A percentile compares a stretch with the other conserved stretches of the same genome.
Conservation (phyloP, 2,797 vertebrate species). For the Dryobates pubescens region DNA sequence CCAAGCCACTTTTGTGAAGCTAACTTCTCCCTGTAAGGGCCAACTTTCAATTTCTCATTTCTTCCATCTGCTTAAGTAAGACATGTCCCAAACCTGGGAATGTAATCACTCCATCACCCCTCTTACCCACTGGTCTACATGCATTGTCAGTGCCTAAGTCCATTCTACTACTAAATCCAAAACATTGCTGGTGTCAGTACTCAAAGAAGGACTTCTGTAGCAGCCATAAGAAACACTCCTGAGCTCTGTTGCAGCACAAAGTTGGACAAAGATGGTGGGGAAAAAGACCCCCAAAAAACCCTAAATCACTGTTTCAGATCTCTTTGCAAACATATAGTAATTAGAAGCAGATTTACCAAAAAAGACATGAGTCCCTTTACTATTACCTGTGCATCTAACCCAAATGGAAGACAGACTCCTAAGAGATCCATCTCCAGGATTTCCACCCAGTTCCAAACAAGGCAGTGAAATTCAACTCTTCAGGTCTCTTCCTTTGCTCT, state of each 20-base stretch:
- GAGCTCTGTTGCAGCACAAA: not conserved
- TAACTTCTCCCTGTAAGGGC: not conserved
- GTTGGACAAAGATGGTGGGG: not conserved
- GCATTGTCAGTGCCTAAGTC: not conserved
- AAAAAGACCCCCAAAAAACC: not conserved
- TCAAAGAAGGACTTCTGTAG: not conserved
- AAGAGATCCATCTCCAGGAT: conserved; percentile 72
- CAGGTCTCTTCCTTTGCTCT: conserved; percentile 70
- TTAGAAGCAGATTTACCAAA: conserved; percentile 36
- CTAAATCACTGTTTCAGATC: not conserved
- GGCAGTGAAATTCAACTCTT: conserved; percentile 75
- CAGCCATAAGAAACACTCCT: not conserved
- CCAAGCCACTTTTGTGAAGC: conserved; percentile 14
- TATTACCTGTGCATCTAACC: conserved; percentile 72
- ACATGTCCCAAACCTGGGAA: not conserved
- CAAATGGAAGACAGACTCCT: conserved; percentile 72
- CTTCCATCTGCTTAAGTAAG: not conserved
- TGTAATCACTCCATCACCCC: not conserved
- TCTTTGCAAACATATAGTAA: conserved; percentile 5
- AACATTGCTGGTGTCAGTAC: not conserved
- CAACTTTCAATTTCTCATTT: conserved; percentile 42
- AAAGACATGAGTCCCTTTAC: conserved; percentile 56
- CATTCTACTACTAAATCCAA: not conserved
- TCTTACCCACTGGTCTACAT: not conserved
- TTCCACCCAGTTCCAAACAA: conserved; percentile 70